Evolutionary conservation across 2,888 invertebrate genomes (phyloP).

Genomic region (Magallana nippona): DNA sequence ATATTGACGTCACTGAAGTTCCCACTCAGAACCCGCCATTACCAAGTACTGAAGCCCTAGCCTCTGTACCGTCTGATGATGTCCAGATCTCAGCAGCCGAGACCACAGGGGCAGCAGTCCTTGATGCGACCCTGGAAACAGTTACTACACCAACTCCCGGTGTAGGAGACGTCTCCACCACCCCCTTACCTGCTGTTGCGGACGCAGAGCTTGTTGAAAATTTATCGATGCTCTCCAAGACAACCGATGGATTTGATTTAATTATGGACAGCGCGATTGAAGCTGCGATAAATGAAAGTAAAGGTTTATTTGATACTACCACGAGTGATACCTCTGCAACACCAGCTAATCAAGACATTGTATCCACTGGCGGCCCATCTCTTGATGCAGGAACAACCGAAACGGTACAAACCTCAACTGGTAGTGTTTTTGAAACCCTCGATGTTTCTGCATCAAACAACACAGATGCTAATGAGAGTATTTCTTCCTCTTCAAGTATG

Average conservation of each 20-base stretch:
- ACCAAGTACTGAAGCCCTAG: not conserved
- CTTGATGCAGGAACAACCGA: not conserved
- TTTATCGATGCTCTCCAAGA: not conserved
- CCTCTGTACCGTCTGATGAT: not conserved
- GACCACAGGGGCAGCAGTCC: not conserved
- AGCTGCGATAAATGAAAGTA: not conserved
- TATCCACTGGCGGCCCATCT: not conserved
- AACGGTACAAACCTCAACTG: not conserved
- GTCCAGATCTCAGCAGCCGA: not conserved
- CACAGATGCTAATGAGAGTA: not conserved
- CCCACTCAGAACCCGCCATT: not conserved
- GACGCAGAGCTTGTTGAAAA: not conserved
- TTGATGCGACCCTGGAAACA: not conserved
- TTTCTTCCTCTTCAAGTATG: too few species aligned
- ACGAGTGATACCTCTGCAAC: not conserved
- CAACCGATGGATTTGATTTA: conserved; percentile 11
- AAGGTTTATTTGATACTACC: not conserved
- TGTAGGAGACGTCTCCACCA: not conserved
- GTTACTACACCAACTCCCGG: not conserved
- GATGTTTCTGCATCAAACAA: not conserved
- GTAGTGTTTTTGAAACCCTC: not conserved
- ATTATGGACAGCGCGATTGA: conserved; percentile 13
- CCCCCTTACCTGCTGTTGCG: not conserved
- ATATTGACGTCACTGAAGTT: not conserved
- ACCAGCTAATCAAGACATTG: not conserved